Evolutionary conservation across 2,797 vertebrate species (phyloP), one percentile per base, ranked within the genome.

Genomic region (Falco peregrinus): DNA sequence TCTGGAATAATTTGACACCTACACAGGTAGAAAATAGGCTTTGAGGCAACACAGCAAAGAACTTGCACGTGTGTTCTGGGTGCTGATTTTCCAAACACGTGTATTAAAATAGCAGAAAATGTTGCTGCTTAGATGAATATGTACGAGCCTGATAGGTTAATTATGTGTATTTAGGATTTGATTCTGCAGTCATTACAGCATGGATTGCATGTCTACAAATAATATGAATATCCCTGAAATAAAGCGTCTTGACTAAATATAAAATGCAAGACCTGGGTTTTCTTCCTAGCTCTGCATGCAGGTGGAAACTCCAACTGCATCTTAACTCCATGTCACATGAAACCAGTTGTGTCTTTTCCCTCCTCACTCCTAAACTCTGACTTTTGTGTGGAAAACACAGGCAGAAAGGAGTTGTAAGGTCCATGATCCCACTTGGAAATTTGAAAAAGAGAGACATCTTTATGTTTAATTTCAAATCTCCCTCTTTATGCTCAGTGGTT

Each of bases 81-180:
- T 86, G 57, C 18, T 91, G 53, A 78, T 90, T 91, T 92, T 71
- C 54, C 41, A 65, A 89, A 60, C 11, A 13, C 0, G 0, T 45
- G 5, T 73, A 82, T 94, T 95, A 92, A 96, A 95, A 92, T 93
- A 89, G 84, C 45, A 92, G 71, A 85, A 94, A 71, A 71, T 33
- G 18, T 75, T 90, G 19, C 73, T 89, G 54, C 56, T 75, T 79
- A 78, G 85, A 89, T 85, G n/a, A 69, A 25, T 61, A 60, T 71
- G 63, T 83, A 59, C 11, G 64, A 57, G 21, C 28, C 93, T 94
- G 86, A 77, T 90, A 53, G 78, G 78, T 87, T 84, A 93, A 96
- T 94, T 92, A 92, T 35, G 50, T 79, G 24, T 74, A 77, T 75
- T 95, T 87, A 92, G 25, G 22, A 78, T 87, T 63, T 91, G 76